Conservation (phyloP, 2,797 vertebrate genomes). For the Siniperca scherzeri region DNA sequence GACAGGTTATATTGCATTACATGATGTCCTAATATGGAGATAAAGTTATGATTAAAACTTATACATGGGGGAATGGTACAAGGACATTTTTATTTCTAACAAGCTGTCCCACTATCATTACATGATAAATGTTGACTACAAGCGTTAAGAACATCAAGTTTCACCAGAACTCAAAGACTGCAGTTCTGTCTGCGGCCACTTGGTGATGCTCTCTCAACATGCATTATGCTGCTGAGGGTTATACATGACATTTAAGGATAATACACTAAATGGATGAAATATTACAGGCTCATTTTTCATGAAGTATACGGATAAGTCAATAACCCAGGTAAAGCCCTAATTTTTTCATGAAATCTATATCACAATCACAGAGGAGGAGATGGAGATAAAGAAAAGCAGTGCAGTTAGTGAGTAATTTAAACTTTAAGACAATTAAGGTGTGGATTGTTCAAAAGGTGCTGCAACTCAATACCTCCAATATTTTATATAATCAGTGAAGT, state of each 20-base stretch:
- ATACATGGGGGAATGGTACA: neutral
- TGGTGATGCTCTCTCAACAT: slow-evolving; percentile 73
- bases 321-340: slow-evolving; percentile 34
- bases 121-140: neutral
- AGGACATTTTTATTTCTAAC: neutral
- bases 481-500: neutral
- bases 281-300: slow-evolving; percentile 47
- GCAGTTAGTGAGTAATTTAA: slow-evolving; percentile 19
- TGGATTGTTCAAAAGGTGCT: neutral
- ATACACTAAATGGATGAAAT: slow-evolving; percentile 26
- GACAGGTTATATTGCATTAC: neutral
- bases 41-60: neutral
- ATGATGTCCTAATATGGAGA: too few species aligned
- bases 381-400: slow-evolving; percentile 21
- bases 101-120: neutral
- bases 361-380: slow-evolving; percentile 35
- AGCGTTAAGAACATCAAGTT: neutral
- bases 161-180: neutral
- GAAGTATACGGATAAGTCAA: slow-evolving; percentile 38
- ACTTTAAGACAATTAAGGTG: slow-evolving; percentile 24
- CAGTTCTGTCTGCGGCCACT: slow-evolving; percentile 62
- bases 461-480: neutral
- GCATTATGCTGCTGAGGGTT: neutral
- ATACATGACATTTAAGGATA: neutral
- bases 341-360: slow-evolving; percentile 48